These are phyloP conservation scores for Microctenopoma lineatum DNA, from an alignment of 2,797 vertebrate genomes.

Conservation along the genomic window DNA sequence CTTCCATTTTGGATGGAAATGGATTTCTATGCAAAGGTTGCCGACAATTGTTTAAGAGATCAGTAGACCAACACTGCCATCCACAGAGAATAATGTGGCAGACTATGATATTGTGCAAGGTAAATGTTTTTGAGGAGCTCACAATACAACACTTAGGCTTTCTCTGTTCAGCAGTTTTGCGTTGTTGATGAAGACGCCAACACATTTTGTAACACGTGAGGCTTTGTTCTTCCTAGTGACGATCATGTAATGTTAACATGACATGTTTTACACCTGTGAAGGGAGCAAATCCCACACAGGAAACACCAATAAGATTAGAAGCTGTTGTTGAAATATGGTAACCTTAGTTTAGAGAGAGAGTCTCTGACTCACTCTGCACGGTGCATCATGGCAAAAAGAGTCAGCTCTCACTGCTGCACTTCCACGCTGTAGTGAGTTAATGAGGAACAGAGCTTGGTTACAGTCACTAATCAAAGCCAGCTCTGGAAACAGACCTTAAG, in stretches of 20 bases:
- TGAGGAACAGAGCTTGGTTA: constrained; percentile 78
- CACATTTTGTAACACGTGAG: constrained; percentile 17
- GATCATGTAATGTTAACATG: constrained; percentile 49
- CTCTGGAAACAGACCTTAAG: constrained; percentile 77
- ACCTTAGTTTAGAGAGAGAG: constrained; percentile 34
- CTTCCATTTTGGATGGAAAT: too few species aligned
- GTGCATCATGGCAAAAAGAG: constrained; percentile 35
- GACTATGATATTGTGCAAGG: neutral
- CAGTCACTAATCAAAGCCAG: constrained; percentile 84
- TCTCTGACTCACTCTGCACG: constrained; percentile 24
- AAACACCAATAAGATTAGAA: constrained; percentile 58
- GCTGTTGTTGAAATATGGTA: constrained; percentile 64
- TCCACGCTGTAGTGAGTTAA: constrained; percentile 70
- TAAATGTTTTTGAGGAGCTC: constrained; percentile 10
- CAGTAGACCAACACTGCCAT: neutral
- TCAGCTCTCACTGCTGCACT: constrained; percentile 40
- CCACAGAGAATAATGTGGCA: neutral
- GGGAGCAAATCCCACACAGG: constrained; percentile 41
- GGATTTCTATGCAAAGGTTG: neutral
- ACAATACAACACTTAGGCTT: neutral
- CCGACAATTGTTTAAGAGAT: neutral
- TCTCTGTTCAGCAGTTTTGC: constrained; percentile 6
- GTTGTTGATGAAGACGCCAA: constrained; percentile 50
- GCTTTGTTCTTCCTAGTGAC: constrained; percentile 18
- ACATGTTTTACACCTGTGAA: constrained; percentile 49